A percentile compares a stretch with the other conserved stretches of the same genome.
These are phyloP conservation scores for Oryctolagus cuniculus DNA, from an alignment of 2,113 vertebrate species.

Conservation along the genomic window DNA sequence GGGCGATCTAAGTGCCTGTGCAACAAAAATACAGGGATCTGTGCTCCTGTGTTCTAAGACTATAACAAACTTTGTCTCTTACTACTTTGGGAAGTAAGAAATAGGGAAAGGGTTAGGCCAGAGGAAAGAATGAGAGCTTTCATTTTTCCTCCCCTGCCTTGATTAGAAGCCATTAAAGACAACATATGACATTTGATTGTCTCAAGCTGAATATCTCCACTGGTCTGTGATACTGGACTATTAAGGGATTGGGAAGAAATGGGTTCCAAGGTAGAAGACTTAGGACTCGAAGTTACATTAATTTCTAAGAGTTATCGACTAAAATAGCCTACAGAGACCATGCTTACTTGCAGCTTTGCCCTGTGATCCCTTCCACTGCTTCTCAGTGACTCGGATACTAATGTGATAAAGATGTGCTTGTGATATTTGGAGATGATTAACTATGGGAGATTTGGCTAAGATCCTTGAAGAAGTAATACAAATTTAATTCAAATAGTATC, in stretches of 20 bases:
- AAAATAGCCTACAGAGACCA: not conserved
- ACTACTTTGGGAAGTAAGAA: not conserved
- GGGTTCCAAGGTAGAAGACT: not conserved
- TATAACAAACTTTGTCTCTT: not conserved
- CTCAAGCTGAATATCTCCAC: not conserved
- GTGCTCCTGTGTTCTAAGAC: not conserved
- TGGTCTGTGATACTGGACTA: not conserved
- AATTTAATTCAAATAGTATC: constrained; percentile 7
- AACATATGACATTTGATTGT: not conserved
- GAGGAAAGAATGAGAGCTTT: not conserved
- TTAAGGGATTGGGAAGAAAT: not conserved
- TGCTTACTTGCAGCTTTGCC: not conserved
- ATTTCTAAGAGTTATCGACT: not conserved
- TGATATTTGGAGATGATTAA: not conserved
- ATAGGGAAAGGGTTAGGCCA: not conserved
- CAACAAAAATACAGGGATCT: not conserved
- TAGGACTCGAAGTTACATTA: not conserved
- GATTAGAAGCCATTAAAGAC: not conserved
- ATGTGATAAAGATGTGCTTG: not conserved
- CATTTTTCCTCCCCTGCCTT: not conserved
- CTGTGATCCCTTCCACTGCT: not conserved
- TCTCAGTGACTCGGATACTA: not conserved
- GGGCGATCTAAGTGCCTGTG: not conserved
- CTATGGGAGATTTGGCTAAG: not conserved
- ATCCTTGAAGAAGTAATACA: not conserved